Evolutionary conservation across 2,888 invertebrate genomes (phyloP), one percentile per base, ranked within the genome.

Genomic region (Lasiommata megera): DNA sequence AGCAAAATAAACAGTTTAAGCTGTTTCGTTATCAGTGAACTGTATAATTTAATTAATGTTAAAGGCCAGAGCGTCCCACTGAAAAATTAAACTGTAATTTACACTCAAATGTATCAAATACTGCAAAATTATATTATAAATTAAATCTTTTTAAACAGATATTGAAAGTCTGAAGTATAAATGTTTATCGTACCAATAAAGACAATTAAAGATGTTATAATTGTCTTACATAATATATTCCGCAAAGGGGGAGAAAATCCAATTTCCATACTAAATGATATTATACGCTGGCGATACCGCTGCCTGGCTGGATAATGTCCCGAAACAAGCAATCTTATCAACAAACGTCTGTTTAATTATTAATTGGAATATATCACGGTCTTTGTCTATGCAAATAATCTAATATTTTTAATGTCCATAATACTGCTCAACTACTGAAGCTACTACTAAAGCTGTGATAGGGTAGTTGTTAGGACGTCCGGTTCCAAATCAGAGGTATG

Each of bases 191-290:
- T n/a, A n/a, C n/a, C 23, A 23, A 34, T 34, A 34, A 34, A 34
- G 11, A 34, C 34, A 34, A 34, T 34, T 34, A 34, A 11, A 34
- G 9, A 11, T 34, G 11, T 11, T 11, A 34, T 11, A 34, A 34
- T 34, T 9, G 3, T 11, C 34, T 11, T 34, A 16, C 16, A 16
- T 16, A 31, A 46, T 46, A 11, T 31, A 46, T 31, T 44, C 8
- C 8, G 11, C 31, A 31, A 31, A 31, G 31, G 46, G 46, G 46
- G 31, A 31, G 46, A 46, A 46, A 31, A 46, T 46, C 31, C 31
- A 29, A 46, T 46, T 46, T 46, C 31, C 46, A 46, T 46, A 29
- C 31, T 46, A 46, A 46, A 6, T 46, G 5, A 31, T 46, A 31
- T 31, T 46, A n/a, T 31, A 29, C 46, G 46, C 29, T 46, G 29